These are phyloP conservation scores for Sphaerodactylus townsendi DNA, from an alignment of 2,113 vertebrate genomes.

Conservation along the genomic window DNA sequence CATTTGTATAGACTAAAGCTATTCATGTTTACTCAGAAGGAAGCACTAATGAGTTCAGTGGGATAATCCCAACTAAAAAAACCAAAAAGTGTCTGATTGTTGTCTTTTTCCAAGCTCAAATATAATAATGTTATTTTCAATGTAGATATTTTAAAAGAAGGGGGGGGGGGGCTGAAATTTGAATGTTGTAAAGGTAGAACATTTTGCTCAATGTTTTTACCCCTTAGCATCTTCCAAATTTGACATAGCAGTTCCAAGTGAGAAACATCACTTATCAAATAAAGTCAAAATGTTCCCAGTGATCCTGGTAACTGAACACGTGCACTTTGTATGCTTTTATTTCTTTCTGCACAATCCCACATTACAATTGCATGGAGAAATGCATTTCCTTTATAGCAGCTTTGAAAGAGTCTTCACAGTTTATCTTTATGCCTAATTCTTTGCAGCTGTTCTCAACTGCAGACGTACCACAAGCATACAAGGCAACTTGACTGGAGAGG, in stretches of 20 bases:
- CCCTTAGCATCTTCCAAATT: neutral
- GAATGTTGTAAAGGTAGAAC: neutral
- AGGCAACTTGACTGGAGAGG: conserved; percentile 14
- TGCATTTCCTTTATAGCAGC: conserved; percentile 49
- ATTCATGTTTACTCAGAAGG: neutral
- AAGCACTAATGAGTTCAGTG: neutral
- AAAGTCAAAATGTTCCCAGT: neutral
- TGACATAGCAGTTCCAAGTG: neutral
- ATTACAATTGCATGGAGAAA: conserved; percentile 38
- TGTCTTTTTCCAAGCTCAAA: too few species aligned
- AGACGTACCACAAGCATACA: conserved; percentile 34
- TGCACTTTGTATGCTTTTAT: rapidly evolving
- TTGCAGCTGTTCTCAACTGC: conserved; percentile 62
- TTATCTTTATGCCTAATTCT: conserved; percentile 61
- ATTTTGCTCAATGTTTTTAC: neutral
- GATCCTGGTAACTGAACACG: neutral
- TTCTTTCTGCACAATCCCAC: conserved; percentile 22
- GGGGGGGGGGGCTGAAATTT: neutral
- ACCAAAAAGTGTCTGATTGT: neutral
- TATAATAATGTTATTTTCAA: neutral
- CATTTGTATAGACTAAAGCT: neutral
- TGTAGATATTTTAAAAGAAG: neutral
- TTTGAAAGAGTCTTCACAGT: conserved; percentile 67
- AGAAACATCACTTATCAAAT: neutral
- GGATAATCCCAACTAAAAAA: neutral